Evolutionary conservation across 1,140 invertebrate genomes (phyloP).

Genomic region (Callitettix versicolor): DNA sequence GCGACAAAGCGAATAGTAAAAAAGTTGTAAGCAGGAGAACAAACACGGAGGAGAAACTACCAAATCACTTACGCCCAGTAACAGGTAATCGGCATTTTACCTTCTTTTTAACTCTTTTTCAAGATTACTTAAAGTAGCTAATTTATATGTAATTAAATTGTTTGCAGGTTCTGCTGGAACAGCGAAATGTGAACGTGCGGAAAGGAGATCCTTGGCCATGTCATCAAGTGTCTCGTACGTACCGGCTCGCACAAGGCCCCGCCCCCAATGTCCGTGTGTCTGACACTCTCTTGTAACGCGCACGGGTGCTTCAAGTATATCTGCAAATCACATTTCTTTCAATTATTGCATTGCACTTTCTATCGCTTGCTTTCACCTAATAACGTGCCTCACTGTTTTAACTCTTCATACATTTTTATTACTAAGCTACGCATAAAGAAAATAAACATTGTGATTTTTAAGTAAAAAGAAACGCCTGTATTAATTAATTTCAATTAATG

Average conservation of each 20-base stretch:
- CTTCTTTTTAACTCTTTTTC: neutral
- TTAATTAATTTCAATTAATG: too few relatives aligned
- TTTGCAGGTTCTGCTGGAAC: neutral
- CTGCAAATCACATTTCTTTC: too few relatives aligned
- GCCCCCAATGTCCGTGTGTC: constrained; percentile 9
- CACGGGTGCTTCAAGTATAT: neutral
- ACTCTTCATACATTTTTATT: too few relatives aligned
- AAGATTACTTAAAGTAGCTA: neutral
- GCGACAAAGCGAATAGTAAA: neutral
- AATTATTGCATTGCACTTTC: too few relatives aligned
- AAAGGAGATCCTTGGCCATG: neutral
- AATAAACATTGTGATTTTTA: too few relatives aligned
- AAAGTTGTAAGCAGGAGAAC: too few relatives aligned
- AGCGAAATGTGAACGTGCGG: neutral
- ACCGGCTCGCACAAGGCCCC: neutral
- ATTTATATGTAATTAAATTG: neutral
- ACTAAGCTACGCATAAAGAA: too few relatives aligned
- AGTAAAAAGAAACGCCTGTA: too few relatives aligned
- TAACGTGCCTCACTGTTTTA: too few relatives aligned
- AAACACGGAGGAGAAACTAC: too few relatives aligned
- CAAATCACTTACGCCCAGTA: too few relatives aligned
- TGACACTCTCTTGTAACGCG: constrained; percentile 5
- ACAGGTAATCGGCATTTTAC: neutral
- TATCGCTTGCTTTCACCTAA: too few relatives aligned
- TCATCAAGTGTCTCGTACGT: neutral